Conservation (phyloP, 2,797 vertebrate genomes). For the Eidolon dupreanum region DNA sequence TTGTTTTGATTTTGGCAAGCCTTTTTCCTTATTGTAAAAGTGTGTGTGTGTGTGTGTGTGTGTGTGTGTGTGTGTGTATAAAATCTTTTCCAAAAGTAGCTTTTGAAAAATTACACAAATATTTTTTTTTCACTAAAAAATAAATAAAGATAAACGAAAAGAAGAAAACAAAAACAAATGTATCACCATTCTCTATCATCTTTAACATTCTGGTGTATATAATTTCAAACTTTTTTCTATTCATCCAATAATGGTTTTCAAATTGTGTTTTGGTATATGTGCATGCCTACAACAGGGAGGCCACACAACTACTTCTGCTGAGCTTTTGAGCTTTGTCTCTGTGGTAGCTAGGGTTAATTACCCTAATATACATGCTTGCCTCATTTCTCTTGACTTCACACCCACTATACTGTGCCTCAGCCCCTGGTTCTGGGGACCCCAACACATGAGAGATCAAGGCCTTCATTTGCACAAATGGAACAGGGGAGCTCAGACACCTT, state of each 20-base stretch:
- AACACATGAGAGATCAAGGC: not conserved
- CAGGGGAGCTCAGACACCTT: not conserved
- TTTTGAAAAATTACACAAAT: not conserved
- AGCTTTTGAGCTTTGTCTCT: conserved; percentile 1
- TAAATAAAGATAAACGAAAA: conserved; percentile 37
- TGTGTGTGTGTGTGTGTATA: too few species aligned
- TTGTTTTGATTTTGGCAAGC: not conserved
- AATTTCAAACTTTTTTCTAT: not conserved
- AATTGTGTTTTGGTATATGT: not conserved
- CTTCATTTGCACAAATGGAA: not conserved
- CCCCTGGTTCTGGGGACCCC: not conserved
- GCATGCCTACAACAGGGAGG: not conserved
- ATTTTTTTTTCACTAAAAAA: not conserved
- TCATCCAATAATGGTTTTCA: not conserved
- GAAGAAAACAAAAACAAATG: not conserved
- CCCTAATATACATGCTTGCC: not conserved
- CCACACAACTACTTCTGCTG: not conserved
- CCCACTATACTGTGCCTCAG: not conserved
- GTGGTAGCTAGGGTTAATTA: not conserved
- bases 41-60: not conserved
- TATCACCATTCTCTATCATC: not conserved
- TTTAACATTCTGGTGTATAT: conserved; percentile 1
- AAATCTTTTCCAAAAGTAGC: not conserved
- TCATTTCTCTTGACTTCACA: not conserved
- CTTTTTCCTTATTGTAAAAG: not conserved